These are phyloP conservation scores for Dendroctonus valens DNA, from an alignment of 1,140 invertebrate genomes.

Conservation along the genomic window DNA sequence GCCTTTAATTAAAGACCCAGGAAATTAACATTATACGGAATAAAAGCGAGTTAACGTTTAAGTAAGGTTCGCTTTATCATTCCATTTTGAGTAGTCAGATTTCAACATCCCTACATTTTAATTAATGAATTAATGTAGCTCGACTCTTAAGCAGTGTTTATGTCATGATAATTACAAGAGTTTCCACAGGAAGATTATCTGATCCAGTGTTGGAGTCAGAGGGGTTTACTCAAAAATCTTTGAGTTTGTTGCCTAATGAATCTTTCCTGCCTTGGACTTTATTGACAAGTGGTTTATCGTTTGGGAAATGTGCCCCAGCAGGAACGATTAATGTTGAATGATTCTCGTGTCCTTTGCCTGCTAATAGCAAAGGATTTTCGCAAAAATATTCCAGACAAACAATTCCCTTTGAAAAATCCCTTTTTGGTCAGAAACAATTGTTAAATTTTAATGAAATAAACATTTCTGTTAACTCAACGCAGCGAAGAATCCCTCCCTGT, in stretches of 20 bases:
- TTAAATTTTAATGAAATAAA: too few relatives aligned
- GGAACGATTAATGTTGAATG: too few relatives aligned
- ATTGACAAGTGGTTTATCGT: too few relatives aligned
- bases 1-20: conserved; percentile 17
- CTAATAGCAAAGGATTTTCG: too few relatives aligned
- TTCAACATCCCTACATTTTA: conserved; percentile 44
- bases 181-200: conserved; percentile 46
- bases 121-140: conserved; percentile 53
- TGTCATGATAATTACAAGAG: conserved; percentile 51
- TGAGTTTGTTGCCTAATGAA: too few relatives aligned
- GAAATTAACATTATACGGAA: conserved; percentile 17
- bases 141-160: conserved; percentile 52
- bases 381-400: too few relatives aligned
- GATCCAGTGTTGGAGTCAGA: neutral
- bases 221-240: too few relatives aligned
- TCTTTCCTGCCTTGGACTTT: too few relatives aligned
- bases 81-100: conserved; percentile 28
- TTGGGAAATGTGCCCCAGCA: too few relatives aligned
- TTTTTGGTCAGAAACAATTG: too few relatives aligned
- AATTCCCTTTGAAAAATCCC: too few relatives aligned
- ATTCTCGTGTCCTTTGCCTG: too few relatives aligned
- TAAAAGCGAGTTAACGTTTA: conserved; percentile 25
- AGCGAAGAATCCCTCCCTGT: neutral
- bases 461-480: neutral
- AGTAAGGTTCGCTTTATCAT: conserved; percentile 25